These are phyloP conservation scores for Cheirogaleus major DNA, from an alignment of 2,797 vertebrate species.

Conservation along the genomic window DNA sequence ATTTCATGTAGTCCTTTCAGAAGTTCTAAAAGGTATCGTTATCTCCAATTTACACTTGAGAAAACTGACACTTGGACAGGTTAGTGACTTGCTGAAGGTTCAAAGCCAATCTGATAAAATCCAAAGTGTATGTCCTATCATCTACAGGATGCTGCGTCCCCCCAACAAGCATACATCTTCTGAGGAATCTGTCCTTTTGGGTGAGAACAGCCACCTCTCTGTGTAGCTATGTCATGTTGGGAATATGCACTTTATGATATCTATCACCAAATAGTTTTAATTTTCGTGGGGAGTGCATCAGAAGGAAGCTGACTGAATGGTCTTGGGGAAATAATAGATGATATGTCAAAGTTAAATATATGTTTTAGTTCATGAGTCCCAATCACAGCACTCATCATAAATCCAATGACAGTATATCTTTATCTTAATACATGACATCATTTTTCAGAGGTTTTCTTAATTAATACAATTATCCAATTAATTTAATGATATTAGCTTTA, in stretches of 20 bases:
- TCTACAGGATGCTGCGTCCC: not conserved
- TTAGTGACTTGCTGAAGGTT: not conserved
- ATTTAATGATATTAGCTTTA: not conserved
- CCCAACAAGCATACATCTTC: not conserved
- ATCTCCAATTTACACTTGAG: not conserved
- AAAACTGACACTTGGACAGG: not conserved
- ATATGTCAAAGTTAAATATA: not conserved
- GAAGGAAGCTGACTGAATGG: not conserved
- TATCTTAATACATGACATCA: not conserved
- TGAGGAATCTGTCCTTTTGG: not conserved
- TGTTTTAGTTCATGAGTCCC: not conserved
- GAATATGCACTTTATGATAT: not conserved
- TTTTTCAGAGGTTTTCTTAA: not conserved
- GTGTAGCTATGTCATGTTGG: not conserved
- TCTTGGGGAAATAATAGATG: not conserved
- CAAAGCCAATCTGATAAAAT: not conserved
- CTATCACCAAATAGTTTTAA: not conserved
- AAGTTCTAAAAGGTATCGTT: not conserved
- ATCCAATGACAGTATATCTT: not conserved
- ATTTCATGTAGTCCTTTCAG: not conserved
- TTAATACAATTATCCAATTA: not conserved
- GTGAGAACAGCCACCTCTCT: not conserved
- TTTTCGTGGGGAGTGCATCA: not conserved
- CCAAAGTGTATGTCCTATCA: not conserved
- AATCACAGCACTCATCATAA: not conserved